phyloP scores from a whole-genome alignment of 1,140 invertebrate species.

The Drosophila malerkotliana region DNA sequence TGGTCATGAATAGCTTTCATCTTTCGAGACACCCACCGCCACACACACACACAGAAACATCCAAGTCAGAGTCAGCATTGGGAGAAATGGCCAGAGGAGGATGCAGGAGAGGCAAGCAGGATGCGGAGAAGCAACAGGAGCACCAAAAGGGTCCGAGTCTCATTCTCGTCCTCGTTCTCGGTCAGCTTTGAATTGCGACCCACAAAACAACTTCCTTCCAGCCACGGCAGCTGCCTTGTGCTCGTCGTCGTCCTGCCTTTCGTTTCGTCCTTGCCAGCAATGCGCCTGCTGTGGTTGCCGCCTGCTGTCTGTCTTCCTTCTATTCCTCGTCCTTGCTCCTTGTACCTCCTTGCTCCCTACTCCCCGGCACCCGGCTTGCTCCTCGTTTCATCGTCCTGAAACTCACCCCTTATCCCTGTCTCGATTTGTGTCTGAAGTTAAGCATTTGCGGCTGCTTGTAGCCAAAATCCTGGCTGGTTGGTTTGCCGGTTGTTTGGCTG shows the following conservation, averaged over 20 bases:
- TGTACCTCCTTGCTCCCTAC: neutral
- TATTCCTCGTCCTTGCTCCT: constrained; percentile 15
- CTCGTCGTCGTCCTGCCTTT: constrained; percentile 25
- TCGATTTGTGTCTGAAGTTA: constrained; percentile 72
- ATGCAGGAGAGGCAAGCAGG: constrained; percentile 12
- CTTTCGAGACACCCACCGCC: constrained; percentile 71
- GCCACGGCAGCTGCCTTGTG: constrained; percentile 40
- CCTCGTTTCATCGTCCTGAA: constrained; percentile 3
- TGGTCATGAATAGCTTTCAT: constrained; percentile 76
- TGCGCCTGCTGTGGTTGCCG: constrained; percentile 71
- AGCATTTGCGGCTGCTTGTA: constrained; percentile 80
- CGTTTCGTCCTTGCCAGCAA: constrained; percentile 68
- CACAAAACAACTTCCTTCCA: constrained; percentile 79
- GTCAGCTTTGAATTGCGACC: constrained; percentile 68
- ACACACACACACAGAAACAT: constrained; percentile 24
- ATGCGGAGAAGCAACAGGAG: constrained; percentile 24
- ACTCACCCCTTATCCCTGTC: constrained; percentile 1
- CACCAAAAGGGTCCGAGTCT: constrained; percentile 60
- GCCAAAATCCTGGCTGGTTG: constrained; percentile 70
- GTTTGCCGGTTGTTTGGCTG: constrained; percentile 43
- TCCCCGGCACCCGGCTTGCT: constrained; percentile 1
- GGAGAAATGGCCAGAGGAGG: neutral
- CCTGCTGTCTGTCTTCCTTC: constrained; percentile 61
- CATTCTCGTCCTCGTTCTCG: constrained; percentile 43
- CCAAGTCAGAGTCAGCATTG: neutral